A percentile compares a stretch with the other conserved stretches of the same genome.
Conservation (phyloP, 2,888 invertebrate species). For the Candidula unifasciata region DNA sequence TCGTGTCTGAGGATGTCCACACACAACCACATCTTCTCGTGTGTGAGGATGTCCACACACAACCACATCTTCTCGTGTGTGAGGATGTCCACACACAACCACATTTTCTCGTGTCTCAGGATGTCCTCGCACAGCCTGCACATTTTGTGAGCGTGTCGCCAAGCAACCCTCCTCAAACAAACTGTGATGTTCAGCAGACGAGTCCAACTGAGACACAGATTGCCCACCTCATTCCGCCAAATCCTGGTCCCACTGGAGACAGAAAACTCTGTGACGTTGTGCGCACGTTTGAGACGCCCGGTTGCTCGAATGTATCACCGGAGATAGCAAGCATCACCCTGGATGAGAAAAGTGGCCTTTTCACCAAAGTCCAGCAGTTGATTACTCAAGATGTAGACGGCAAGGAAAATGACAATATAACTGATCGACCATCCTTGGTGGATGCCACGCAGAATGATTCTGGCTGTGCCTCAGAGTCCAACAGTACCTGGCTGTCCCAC, state of each 20-base stretch:
- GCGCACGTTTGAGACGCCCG: background rate
- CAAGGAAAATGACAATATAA: background rate
- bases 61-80: background rate
- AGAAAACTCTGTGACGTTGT: background rate
- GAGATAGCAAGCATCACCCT: background rate
- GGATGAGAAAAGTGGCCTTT: conserved; percentile 25
- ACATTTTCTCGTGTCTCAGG: background rate
- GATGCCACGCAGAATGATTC: conserved; percentile 1
- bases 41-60: background rate
- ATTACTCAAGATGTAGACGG: no score
- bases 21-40: background rate
- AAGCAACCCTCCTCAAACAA: background rate
- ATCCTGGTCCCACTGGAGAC: background rate
- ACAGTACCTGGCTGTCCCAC: conserved; percentile 26
- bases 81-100: background rate
- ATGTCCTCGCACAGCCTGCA: background rate
- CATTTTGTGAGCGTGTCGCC: no score
- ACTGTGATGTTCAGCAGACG: background rate
- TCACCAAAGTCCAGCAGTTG: background rate
- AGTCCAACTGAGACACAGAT: background rate
- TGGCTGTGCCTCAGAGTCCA: conserved; percentile 2
- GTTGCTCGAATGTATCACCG: background rate
- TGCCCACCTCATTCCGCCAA: background rate
- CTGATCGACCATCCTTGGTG: background rate
- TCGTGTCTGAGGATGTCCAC: no score